Evolutionary conservation across 2,797 vertebrate genomes (phyloP), one percentile per base, ranked within the genome.

Genomic region (Enoplosus armatus): DNA sequence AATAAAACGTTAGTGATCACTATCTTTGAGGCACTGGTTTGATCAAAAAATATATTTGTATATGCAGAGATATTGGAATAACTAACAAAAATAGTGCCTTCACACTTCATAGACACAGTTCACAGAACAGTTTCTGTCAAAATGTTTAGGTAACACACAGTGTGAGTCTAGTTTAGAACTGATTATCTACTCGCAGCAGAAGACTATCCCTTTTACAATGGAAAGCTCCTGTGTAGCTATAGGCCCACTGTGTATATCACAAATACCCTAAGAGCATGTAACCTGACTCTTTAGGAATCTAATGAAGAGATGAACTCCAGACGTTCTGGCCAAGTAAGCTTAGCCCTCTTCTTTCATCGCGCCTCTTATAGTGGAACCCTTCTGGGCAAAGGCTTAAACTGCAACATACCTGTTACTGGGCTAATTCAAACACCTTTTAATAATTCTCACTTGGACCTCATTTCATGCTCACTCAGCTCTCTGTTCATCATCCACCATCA

Each of bases 361-460:
- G 7, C 47, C 72, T 79, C 68, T 76, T 87, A 76, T 60, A 71
- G 60, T 22, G 47, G 79, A 89, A 70, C 39, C 72, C 83, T 85
- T 75, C 47, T 24, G 35, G 85, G 77, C 72, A 59, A 81, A 70
- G 74, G 61, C 83, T 93, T 87, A 85, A 90, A 87, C 67, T 68
- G 76, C 75, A 45, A 67, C 83, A 63, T 68, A 83, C 87, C 78
- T 92, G 86, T 88, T 76, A 79, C 74, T 53, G 31, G 66, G 66
- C 80, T 85, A 79, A 89, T 89, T 89, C 86, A 90, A 88, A 89
- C 82, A 86, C 85, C 83, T 89, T 90, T 87, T 85, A 89, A 87
- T 89, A 85, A 87, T 83, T 81, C 80, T 70, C 82, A 64, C 83
- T 85, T 39, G 63, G 69, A 63, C 63, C 69, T 79, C 62, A 85